A percentile compares a stretch with the other conserved stretches of the same genome.
Evolutionary conservation across 2,888 invertebrate species (phyloP).

Genomic region (Athripsodes cinereus): DNA sequence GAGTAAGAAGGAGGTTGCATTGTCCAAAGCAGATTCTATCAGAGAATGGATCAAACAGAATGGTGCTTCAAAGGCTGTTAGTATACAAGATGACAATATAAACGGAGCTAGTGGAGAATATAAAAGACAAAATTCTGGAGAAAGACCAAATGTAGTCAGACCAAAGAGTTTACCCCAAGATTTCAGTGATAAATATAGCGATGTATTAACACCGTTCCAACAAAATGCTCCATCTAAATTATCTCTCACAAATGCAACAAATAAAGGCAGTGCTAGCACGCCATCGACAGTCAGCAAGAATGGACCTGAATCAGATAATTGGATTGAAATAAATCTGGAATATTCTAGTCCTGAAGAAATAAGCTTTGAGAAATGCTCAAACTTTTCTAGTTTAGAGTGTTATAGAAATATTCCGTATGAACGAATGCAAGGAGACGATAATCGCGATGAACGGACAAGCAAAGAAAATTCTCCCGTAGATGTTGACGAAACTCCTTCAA

Average conservation of each 20-base stretch:
- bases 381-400: conserved; percentile 36
- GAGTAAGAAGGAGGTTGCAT: conserved; percentile 13
- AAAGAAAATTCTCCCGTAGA: conserved; percentile 36
- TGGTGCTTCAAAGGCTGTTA: conserved; percentile 20
- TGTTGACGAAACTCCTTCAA: conserved; percentile 21
- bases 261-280: conserved; percentile 22
- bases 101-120: conserved; percentile 6
- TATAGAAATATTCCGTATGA: conserved; percentile 43
- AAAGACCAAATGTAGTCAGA: conserved; percentile 16
- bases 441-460: conserved; percentile 33
- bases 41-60: conserved; percentile 27
- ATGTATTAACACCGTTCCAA: conserved; percentile 31
- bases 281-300: conserved; percentile 31
- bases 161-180: conserved; percentile 27
- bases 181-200: conserved; percentile 27
- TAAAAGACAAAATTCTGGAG: conserved; percentile 3
- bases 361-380: conserved; percentile 52
- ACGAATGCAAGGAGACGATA: conserved; percentile 36
- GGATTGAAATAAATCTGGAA: conserved; percentile 68
- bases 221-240: conserved; percentile 32
- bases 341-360: conserved; percentile 62
- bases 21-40: conserved; percentile 24
- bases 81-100: conserved; percentile 15
- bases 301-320: conserved; percentile 50
- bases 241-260: conserved; percentile 29